Base-by-base conservation (phyloP, 92 coral and sea anemone genomes). In the Chrysogorgia sp. region DNA sequence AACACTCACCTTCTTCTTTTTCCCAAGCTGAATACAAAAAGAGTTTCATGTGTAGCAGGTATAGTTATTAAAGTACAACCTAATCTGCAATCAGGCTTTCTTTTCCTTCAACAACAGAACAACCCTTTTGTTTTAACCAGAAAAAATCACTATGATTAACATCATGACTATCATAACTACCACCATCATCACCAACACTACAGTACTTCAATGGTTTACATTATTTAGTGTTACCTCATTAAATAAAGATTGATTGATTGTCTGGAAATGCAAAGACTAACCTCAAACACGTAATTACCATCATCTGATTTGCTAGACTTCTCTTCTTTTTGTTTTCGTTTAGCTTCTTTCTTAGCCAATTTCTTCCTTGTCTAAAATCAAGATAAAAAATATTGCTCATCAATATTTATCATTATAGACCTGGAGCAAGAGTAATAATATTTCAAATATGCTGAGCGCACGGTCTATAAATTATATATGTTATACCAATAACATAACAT, bases 1-100 rank as follows among this genome's bases (percentile, higher is more conserved):
- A 10, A 96, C 97, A 24, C 86, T 45, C 15, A 96, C 90, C 40
- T 82, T 85, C 0, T 92, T 87, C 35, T 91, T 96, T 47, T 59
- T 85, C 15, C 91, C 86, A 82, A 90, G 52, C 96, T 90, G 61
- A 2, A 47, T 7, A 47, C 15, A 15, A 47, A 20, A 15, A 50
- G 15, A 57, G 40, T 48, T 21, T 10, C 26, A 40, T 15, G 25
- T 40, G 21, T 45, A 55, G 24, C 45, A 32, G 70, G 20, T 0
- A 76, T 23, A 21, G 14, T 37, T 29, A 17, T n/a, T 52, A 23
- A n/a, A 10, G 14, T 20, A 15, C 35, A 14, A 24, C 20, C 14
- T 34, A 53, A 41, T 19, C 8, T 24, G 19, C 24, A 23, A 23
- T 17, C 15, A 7, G 14, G 30, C 40, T 31, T 26, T 58, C 35